These are phyloP conservation scores for Danionella dracula DNA, from an alignment of 2,797 vertebrate species.

Conservation along the genomic window DNA sequence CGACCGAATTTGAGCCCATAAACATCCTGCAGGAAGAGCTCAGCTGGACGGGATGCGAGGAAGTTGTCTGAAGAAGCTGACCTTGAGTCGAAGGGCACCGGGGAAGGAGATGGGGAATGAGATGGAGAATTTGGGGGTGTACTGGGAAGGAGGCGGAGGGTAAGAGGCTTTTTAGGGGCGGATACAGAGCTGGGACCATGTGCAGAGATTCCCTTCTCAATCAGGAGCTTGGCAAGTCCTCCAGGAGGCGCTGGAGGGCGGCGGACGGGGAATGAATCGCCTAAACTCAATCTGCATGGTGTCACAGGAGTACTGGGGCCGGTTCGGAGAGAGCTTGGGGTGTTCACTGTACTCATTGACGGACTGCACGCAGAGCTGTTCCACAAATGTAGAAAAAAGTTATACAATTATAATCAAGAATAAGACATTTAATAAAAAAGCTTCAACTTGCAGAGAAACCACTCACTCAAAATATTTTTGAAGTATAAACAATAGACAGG, in stretches of 20 bases:
- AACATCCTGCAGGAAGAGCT: slow-evolving; percentile 91
- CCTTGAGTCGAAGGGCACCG: slow-evolving; percentile 68
- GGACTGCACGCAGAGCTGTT: slow-evolving; percentile 63
- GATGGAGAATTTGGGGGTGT: slow-evolving; percentile 88
- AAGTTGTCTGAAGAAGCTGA: slow-evolving; percentile 79
- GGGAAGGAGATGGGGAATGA: slow-evolving; percentile 74
- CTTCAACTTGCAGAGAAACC: no score
- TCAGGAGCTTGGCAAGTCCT: slow-evolving; percentile 82
- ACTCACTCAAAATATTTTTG: no score
- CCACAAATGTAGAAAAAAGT: background rate
- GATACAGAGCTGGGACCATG: slow-evolving; percentile 71
- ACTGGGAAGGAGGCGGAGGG: slow-evolving; percentile 61
- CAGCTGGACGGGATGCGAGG: slow-evolving; percentile 87
- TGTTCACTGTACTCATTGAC: slow-evolving; percentile 58
- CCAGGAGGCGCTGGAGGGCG: slow-evolving; percentile 63
- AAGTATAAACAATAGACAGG: no score
- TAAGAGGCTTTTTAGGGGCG: slow-evolving; percentile 39
- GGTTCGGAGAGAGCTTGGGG: slow-evolving; percentile 71
- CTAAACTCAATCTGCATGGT: slow-evolving; percentile 79
- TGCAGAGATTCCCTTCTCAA: slow-evolving; percentile 91
- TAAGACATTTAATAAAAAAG: no score
- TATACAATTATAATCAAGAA: no score
- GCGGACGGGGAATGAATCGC: slow-evolving; percentile 76
- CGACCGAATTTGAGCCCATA: slow-evolving; percentile 81
- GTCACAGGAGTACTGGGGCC: slow-evolving; percentile 75